Conservation (phyloP, 2,797 vertebrate species). For the Okamejei kenojei region DNA sequence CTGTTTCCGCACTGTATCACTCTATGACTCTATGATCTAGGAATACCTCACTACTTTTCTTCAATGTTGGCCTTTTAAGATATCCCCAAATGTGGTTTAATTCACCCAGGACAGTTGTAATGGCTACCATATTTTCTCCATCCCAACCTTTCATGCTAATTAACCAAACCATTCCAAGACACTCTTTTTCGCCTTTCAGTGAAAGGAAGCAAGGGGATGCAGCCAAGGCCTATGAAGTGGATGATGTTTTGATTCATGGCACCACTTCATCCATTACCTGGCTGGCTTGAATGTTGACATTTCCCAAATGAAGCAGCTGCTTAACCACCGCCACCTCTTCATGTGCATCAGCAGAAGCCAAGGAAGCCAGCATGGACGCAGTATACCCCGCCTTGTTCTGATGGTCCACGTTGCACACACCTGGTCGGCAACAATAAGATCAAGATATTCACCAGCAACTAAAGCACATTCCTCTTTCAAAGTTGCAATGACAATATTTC, state of each 20-base stretch:
- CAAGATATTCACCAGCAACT: not conserved
- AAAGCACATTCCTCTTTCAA: not conserved
- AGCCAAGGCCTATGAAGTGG: not conserved
- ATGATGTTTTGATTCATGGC: not conserved
- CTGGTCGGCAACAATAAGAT: slow-evolving; percentile 50
- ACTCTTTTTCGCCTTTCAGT: not conserved
- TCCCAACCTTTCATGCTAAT: not conserved
- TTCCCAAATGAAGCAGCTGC: slow-evolving; percentile 75
- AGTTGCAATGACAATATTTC: too few species aligned
- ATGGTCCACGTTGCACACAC: slow-evolving; percentile 77
- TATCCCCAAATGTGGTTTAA: not conserved
- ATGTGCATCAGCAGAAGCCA: slow-evolving; percentile 71
- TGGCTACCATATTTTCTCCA: not conserved
- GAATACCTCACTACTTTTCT: not conserved
- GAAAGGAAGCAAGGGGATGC: not conserved
- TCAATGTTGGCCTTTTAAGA: not conserved
- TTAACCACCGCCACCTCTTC: slow-evolving; percentile 87
- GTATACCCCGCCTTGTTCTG: slow-evolving; percentile 93
- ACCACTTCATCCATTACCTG: slow-evolving; percentile 63
- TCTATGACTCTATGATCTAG: not conserved
- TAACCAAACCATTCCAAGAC: not conserved
- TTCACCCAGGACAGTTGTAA: not conserved
- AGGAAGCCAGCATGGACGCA: slow-evolving; percentile 85
- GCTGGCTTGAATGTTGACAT: slow-evolving; percentile 78
- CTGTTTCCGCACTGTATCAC: too few species aligned